These are phyloP conservation scores for Pristiophorus japonicus DNA, from an alignment of 2,113 vertebrate species.

Conservation along the genomic window DNA sequence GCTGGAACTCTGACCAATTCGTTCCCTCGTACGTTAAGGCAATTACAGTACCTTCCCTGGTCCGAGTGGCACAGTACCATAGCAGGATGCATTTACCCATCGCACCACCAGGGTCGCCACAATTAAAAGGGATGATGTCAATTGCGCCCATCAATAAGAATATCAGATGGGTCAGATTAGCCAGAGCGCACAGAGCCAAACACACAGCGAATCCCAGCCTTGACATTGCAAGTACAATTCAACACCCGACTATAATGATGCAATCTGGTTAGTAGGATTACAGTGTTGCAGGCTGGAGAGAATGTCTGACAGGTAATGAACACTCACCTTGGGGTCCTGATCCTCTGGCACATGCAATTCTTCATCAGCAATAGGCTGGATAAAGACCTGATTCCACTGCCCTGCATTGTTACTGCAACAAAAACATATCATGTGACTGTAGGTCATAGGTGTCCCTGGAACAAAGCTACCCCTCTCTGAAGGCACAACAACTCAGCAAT, in stretches of 20 bases:
- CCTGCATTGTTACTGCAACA: slow-evolving; percentile 69
- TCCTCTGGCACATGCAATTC: slow-evolving; percentile 74
- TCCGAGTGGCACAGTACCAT: too few species aligned
- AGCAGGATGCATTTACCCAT: too few species aligned
- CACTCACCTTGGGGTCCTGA: slow-evolving; percentile 82
- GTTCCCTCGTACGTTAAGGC: too few species aligned
- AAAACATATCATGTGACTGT: neutral
- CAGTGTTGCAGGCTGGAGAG: neutral
- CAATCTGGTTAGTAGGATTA: neutral
- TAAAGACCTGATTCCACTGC: slow-evolving; percentile 92
- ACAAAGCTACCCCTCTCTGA: neutral
- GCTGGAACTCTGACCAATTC: too few species aligned
- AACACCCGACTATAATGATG: neutral
- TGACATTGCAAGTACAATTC: neutral
- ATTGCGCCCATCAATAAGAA: too few species aligned
- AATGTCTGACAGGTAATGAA: neutral
- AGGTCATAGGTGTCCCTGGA: too few species aligned
- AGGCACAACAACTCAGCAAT: too few species aligned
- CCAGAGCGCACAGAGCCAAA: neutral
- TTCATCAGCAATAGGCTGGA: slow-evolving; percentile 77
- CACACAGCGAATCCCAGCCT: neutral
- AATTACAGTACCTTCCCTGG: too few species aligned
- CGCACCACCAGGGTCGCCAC: too few species aligned
- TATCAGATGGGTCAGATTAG: neutral
- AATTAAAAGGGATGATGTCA: too few species aligned